phyloP scores from a whole-genome alignment of 1,140 invertebrate species.

The Holcopasites calliopsidis region DNA sequence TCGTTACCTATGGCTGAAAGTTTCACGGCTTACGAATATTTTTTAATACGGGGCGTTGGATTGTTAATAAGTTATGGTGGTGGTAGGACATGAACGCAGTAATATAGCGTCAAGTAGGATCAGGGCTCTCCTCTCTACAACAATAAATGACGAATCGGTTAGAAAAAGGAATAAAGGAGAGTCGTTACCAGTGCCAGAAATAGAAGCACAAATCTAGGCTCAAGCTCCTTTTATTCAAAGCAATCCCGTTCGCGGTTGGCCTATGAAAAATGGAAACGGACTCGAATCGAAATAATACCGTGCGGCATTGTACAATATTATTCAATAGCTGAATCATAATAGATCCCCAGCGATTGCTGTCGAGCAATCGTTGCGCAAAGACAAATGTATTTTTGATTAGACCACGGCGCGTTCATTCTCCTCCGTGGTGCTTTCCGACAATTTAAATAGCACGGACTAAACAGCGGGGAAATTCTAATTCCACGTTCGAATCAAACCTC shows the following conservation, averaged over 20 bases:
- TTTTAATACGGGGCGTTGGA: too few species aligned
- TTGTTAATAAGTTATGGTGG: too few species aligned
- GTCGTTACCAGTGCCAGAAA: too few species aligned
- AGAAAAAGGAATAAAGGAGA: too few species aligned
- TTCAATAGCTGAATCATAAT: not conserved
- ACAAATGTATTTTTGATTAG: slow-evolving; percentile 26
- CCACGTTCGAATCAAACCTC: not conserved
- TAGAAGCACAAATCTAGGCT: too few species aligned
- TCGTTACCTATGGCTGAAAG: too few species aligned
- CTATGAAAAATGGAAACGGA: slow-evolving; percentile 1
- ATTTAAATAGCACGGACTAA: slow-evolving; percentile 7
- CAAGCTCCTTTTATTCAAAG: not conserved
- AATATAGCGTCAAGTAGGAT: too few species aligned
- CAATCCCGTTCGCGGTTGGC: not conserved
- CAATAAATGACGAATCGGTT: too few species aligned
- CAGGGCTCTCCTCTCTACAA: too few species aligned
- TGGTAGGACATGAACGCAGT: too few species aligned
- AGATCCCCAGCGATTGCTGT: not conserved
- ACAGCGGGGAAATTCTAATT: not conserved
- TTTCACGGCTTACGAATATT: too few species aligned
- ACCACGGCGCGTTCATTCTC: not conserved
- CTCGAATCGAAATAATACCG: not conserved
- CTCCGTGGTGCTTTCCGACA: not conserved
- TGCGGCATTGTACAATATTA: not conserved
- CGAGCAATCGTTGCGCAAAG: slow-evolving; percentile 21